phyloP scores from a whole-genome alignment of 2,113 vertebrate genomes.

The Camarhynchus parvulus region DNA sequence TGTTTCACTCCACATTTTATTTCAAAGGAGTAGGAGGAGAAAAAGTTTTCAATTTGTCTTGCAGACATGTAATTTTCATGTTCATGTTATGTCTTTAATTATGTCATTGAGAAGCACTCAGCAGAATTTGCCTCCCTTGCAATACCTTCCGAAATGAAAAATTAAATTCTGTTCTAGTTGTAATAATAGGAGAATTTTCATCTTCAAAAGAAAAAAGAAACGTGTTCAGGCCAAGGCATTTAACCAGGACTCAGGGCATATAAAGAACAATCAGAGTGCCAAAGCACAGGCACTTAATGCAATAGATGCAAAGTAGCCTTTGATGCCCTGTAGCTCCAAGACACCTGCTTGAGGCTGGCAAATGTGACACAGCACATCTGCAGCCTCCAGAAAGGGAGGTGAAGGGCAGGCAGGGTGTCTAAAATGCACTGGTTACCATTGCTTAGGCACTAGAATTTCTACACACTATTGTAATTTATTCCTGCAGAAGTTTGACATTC shows the following conservation, averaged over 20 bases:
- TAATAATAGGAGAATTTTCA: neutral
- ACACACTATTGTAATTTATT: neutral
- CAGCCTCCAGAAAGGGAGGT: neutral
- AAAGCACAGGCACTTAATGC: neutral
- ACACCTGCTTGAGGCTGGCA: neutral
- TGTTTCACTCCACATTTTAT: neutral
- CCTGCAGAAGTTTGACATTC: neutral
- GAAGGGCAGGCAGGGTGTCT: neutral
- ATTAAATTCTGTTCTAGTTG: neutral
- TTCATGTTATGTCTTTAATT: neutral
- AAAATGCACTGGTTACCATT: neutral
- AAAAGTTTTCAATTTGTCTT: neutral
- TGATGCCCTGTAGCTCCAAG: neutral
- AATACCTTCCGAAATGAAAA: neutral
- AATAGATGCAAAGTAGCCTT: neutral
- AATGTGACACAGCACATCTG: neutral
- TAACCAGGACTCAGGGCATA: neutral
- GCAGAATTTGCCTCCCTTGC: conserved; percentile 1
- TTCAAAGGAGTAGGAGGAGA: neutral
- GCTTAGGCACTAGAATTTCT: neutral
- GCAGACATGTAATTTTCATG: neutral
- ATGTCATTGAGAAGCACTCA: neutral
- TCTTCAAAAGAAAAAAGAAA: neutral
- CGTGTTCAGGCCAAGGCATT: neutral
- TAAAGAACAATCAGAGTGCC: neutral